Evolutionary conservation across 1,140 invertebrate genomes (phyloP), one percentile per base, ranked within the genome.

Genomic region (Spodoptera litura): DNA sequence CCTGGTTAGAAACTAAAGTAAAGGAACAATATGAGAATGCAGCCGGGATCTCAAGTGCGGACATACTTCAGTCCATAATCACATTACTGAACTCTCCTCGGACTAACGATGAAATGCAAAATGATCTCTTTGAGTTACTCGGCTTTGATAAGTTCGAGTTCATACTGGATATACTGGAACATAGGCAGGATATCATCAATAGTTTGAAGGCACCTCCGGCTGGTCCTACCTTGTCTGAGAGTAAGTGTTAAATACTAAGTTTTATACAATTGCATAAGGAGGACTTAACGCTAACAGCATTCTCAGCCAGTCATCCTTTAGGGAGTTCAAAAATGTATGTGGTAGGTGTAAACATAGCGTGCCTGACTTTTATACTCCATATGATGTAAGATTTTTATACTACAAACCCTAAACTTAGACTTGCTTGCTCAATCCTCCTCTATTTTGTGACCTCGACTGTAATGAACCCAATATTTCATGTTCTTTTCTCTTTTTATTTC

Each of bases 61-160:
- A 97, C 70, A 95, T 97, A 66, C 84, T 95, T 5, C 94, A 95
- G 53, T 95, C 95, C 2, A 94, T 98, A 4, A 91, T 96, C 3
- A 94, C 95, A 4, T 95, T 96, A 13, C 88, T 97, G 0, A 95
- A 96, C 78, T 96, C 97, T 1, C 95, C 95, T 58, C 95, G 95
- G 84, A 95, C 95, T 53, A 96, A 96, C 87, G 96, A 97, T 85
- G 97, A 97, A 87, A 91, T 98, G 76, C 97, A 99, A 89, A 97
- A 97, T 94, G 98, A 98, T 91, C 91, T 99, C 8, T 97, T 99
- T 94, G 98, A 99, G 83, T 91, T 99, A 20, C 95, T 98, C 73
- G 98, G 98, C 6, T 98, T 97, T 94, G 97, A 99, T 84, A 95
- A 97, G 83, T 97, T 99, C 91, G 97, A 98, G 85, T 95, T 99